Evolutionary conservation across 2,113 vertebrate genomes (phyloP).

Genomic region (Leptobrachium ailaonicum): DNA sequence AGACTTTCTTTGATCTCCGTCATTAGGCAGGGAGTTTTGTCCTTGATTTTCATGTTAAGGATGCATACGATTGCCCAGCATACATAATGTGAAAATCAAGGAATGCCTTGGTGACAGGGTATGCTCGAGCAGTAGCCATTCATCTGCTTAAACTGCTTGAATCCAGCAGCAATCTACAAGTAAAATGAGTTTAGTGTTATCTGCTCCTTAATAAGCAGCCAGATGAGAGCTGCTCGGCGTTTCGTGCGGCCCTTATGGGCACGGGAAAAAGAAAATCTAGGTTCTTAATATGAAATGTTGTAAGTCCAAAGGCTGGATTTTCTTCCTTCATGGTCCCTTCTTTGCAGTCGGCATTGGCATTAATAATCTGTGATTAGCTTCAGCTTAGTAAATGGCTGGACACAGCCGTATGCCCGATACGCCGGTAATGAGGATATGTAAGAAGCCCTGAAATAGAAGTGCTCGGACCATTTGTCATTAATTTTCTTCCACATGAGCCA

Average conservation of each 20-base stretch:
- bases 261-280: conserved; percentile 30
- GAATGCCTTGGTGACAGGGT: conserved; percentile 32
- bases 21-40: conserved; percentile 45
- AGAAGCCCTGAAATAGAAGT: not conserved
- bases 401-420: not conserved
- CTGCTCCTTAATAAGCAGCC: conserved; percentile 44
- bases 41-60: conserved; percentile 49
- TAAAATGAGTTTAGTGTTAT: conserved; percentile 48
- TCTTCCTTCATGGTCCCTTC: not conserved
- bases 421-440: conserved; percentile 7
- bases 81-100: conserved; percentile 48
- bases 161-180: conserved; percentile 41
- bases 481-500: no score
- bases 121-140: conserved; percentile 45
- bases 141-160: conserved; percentile 47
- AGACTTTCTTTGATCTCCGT: conserved; percentile 45
- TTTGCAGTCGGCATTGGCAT: not conserved
- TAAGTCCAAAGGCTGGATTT: conserved; percentile 23
- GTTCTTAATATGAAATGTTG: conserved; percentile 31
- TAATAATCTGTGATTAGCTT: conserved; percentile 20
- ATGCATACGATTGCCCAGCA: conserved; percentile 43
- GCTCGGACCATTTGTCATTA: no score
- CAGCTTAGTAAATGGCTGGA: conserved; percentile 22
- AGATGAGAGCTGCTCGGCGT: conserved; percentile 39
- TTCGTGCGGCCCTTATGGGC: conserved; percentile 20